Evolutionary conservation across 2,888 invertebrate genomes (phyloP).

Genomic region (Galerucella calmariensis): DNA sequence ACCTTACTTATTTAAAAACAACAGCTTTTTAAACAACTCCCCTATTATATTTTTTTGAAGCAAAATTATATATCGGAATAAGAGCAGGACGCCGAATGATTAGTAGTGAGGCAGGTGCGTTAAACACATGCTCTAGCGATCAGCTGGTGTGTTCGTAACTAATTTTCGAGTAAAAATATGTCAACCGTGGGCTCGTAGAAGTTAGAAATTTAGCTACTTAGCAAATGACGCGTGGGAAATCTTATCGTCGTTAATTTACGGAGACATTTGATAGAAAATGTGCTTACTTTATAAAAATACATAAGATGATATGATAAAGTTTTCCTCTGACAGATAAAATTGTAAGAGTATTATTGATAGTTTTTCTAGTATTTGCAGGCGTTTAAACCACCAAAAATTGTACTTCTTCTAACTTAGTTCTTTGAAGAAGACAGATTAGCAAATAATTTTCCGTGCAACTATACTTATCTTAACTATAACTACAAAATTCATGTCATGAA

Average conservation of each 20-base stretch:
- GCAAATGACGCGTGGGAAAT: constrained; percentile 20
- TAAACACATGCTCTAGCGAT: constrained; percentile 32
- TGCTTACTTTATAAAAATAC: neutral
- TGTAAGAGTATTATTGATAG: no score
- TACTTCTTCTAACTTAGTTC: no score
- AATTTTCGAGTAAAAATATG: constrained; percentile 30
- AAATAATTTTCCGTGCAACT: no score
- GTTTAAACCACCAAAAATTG: no score
- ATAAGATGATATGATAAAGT: neutral
- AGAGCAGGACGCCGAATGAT: constrained; percentile 14
- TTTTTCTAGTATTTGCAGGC: no score
- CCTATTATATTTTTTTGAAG: neutral
- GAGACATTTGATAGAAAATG: constrained; percentile 8
- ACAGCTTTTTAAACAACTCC: neutral
- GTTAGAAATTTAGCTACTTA: constrained; percentile 19
- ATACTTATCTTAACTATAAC: no score
- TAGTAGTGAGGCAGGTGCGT: constrained; percentile 33
- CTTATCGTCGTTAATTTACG: constrained; percentile 9
- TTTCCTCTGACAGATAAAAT: neutral
- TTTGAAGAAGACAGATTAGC: no score
- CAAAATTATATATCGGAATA: neutral
- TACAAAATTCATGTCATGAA: no score
- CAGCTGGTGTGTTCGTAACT: constrained; percentile 20
- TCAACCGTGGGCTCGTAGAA: constrained; percentile 16
- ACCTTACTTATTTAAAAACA: neutral